Conservation (phyloP, 2,888 invertebrate genomes). For the Sinotaia quadrata region DNA sequence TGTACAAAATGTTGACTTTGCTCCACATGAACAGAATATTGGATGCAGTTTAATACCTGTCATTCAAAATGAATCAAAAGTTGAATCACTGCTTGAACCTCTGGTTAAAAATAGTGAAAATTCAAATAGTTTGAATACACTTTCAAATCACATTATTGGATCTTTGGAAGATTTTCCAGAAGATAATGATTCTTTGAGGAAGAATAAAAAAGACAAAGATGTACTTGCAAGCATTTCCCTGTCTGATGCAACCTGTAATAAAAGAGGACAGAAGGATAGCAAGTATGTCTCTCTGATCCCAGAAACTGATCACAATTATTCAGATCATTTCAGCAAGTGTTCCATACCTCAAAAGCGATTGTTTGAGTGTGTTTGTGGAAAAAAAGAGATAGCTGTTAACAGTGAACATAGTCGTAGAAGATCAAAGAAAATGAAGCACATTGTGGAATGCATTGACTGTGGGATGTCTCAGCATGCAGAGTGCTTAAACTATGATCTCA, state of each 20-base stretch:
- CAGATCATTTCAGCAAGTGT: conserved; percentile 10
- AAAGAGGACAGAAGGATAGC: not conserved
- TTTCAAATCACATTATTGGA: too few relatives aligned
- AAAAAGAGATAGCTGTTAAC: conserved; percentile 19
- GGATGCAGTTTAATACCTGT: too few relatives aligned
- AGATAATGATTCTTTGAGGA: too few relatives aligned
- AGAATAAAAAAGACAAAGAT: too few relatives aligned
- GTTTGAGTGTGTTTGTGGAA: conserved; percentile 74
- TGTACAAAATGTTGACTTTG: too few relatives aligned
- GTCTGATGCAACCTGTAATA: not conserved
- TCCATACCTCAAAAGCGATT: conserved; percentile 28
- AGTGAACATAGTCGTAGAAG: conserved; percentile 63
- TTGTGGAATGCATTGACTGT: conserved; percentile 77
- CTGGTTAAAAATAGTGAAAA: too few relatives aligned
- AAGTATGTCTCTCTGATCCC: conserved; percentile 19
- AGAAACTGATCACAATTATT: conserved; percentile 10
- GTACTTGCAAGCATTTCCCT: not conserved
- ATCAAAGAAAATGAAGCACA: conserved; percentile 64
- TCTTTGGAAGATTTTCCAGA: too few relatives aligned
- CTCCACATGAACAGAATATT: too few relatives aligned
- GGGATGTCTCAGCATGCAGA: conserved; percentile 77
- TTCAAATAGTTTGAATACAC: too few relatives aligned
- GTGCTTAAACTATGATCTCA: conserved; percentile 76
- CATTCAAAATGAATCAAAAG: too few relatives aligned
- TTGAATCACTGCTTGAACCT: too few relatives aligned